Base-by-base conservation (phyloP, 2,888 invertebrate genomes). In the Chesias legatella region DNA sequence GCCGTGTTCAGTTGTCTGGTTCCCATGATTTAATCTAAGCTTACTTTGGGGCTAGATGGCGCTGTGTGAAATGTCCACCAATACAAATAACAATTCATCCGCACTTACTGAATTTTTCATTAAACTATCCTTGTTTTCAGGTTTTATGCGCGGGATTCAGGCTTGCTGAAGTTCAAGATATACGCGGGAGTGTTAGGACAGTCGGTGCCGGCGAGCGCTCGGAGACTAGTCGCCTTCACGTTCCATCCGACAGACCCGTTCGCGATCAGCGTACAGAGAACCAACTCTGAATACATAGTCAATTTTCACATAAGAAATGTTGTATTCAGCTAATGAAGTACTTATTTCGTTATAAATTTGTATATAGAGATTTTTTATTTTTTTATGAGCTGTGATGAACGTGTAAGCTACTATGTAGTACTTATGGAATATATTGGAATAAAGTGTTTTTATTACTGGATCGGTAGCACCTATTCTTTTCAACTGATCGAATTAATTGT, bases 191-290 rank as follows among this genome's bases (percentile, higher is more conserved):
- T 89, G 90, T 92, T 58, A 91, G 95, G 93, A 0, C 90, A 92
- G 70, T 90, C 91, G 6, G 90, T 91, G 13, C 91, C 93, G 6
- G 92, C 92, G 5, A 88, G 92, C 56, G 90, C 94, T 7, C 86
- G 97, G 53, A 88, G 96, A 54, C 90, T 98, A 7, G 97, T 98
- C 3, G 97, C 98, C 9, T 98, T 98, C 73, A 97, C 97, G 6
- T 98, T 97, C 79, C 98, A 98, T 82, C 98, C 98, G 0, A 95
- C 93, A 7, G 98, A 98, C 81, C 98, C 98, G 0, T 97, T 98
- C 79, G 95, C 97, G 6, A 96, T 98, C 52, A 98, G 97, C 64
- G 96, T 98, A 6, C 98, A 98, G 74, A 90, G 98, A 58, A 95
- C 96, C 6, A 95, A 96, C 79, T 92, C 95, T 0, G 97, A 97